A percentile compares a stretch with the other conserved stretches of the same genome.
Evolutionary conservation across 1,140 invertebrate genomes (phyloP).

Genomic region (Chironomus striatipennis): DNA sequence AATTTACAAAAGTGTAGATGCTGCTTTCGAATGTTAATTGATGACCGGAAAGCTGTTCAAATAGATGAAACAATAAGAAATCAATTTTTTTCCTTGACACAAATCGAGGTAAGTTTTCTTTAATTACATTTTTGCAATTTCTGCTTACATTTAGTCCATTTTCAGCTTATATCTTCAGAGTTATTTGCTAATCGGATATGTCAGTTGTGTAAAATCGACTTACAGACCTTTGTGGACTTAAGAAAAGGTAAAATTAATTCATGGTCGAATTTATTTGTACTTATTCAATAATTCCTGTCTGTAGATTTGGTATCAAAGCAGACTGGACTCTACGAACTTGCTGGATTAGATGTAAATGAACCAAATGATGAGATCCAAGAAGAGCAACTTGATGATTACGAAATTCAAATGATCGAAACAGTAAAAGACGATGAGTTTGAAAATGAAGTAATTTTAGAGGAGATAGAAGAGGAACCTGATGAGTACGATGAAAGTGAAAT

Average conservation of each 20-base stretch:
- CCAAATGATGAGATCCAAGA: background rate
- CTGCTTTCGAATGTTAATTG: constrained; percentile 4
- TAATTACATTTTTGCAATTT: background rate
- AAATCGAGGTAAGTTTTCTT: background rate
- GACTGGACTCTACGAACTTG: background rate
- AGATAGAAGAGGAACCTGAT: background rate
- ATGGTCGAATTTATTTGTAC: too few relatives aligned
- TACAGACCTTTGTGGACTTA: background rate
- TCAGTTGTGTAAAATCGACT: background rate
- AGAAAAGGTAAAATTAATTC: background rate
- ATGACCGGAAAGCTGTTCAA: background rate
- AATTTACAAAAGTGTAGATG: background rate
- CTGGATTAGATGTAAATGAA: background rate
- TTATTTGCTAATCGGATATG: constrained; percentile 6
- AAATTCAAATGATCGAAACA: background rate
- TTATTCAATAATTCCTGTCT: too few relatives aligned
- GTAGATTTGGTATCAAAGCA: background rate
- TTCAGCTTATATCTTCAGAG: background rate
- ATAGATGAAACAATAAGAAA: background rate
- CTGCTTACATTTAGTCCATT: background rate
- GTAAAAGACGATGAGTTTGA: background rate
- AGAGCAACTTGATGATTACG: background rate
- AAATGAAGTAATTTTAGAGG: background rate
- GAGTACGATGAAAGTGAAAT: background rate
- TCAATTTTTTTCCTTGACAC: background rate